phyloP scores from a whole-genome alignment of 2,888 invertebrate genomes.

The Palloptera scutellata region DNA sequence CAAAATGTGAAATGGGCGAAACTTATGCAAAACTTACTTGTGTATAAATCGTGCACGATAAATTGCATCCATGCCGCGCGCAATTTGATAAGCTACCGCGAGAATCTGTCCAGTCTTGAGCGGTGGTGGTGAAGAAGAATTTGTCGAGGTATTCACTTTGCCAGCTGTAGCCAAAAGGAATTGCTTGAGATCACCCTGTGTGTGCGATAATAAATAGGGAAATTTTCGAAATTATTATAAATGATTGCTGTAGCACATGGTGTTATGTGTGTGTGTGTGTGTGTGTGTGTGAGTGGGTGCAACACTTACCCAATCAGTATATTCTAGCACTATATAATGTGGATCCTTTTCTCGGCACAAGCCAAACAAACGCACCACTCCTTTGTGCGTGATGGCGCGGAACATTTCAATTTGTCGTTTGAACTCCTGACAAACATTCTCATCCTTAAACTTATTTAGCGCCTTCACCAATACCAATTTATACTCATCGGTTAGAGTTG shows the following conservation, averaged over 20 bases:
- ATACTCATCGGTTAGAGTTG: conserved; percentile 48
- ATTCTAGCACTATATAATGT: conserved; percentile 87
- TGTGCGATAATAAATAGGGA: background rate
- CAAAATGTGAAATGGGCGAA: background rate
- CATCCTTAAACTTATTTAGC: conserved; percentile 79
- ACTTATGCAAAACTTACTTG: conserved; percentile 65
- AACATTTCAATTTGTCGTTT: conserved; percentile 89
- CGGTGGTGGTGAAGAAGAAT: conserved; percentile 65
- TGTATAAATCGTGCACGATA: conserved; percentile 82
- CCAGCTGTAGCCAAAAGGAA: conserved; percentile 74
- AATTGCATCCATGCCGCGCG: conserved; percentile 82
- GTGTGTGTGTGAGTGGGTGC: background rate
- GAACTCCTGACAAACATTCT: conserved; percentile 81
- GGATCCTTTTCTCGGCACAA: conserved; percentile 86
- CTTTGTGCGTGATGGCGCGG: conserved; percentile 81
- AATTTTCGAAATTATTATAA: background rate
- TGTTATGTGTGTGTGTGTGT: too few species aligned
- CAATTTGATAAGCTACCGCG: conserved; percentile 78
- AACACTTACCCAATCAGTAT: conserved; percentile 86
- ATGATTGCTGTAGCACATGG: too few species aligned
- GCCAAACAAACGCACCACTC: conserved; percentile 80
- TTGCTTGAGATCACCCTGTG: conserved; percentile 89
- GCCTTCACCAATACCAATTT: conserved; percentile 76
- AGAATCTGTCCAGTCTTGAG: conserved; percentile 74
- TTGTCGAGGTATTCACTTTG: conserved; percentile 56